Evolutionary conservation across 2,797 vertebrate species (phyloP).

Genomic region (Rhincodon typus): DNA sequence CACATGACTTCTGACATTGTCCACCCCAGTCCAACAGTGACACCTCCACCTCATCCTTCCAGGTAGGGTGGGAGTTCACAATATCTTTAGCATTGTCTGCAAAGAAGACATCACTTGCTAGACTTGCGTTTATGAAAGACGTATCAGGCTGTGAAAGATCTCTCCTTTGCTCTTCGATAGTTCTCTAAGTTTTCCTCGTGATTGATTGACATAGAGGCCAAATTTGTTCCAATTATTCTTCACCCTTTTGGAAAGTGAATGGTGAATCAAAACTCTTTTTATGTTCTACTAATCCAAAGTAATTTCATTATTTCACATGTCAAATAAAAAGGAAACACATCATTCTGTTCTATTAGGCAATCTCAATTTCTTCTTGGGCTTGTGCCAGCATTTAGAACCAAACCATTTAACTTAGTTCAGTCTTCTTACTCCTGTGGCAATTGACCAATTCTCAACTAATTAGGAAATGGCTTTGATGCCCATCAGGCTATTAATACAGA

Average conservation of each 20-base stretch:
- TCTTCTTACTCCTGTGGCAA: background rate
- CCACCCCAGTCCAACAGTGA: too few species aligned
- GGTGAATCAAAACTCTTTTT: background rate
- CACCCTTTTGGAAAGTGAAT: background rate
- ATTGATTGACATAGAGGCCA: too few species aligned
- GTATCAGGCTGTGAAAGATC: background rate
- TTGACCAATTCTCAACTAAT: constrained; percentile 5
- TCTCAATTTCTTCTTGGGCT: constrained; percentile 26
- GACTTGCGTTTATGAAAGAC: too few species aligned
- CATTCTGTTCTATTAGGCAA: constrained; percentile 5
- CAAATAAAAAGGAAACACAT: constrained; percentile 19
- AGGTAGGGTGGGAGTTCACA: background rate
- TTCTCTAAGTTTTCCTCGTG: background rate
- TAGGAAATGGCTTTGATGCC: constrained; percentile 4
- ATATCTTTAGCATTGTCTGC: background rate
- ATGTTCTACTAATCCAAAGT: background rate
- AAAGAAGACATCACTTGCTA: background rate
- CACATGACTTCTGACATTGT: too few species aligned
- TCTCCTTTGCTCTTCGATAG: background rate
- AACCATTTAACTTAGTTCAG: background rate
- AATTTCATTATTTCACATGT: constrained; percentile 16
- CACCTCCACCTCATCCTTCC: too few species aligned
- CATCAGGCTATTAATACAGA: background rate
- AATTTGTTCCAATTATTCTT: background rate
- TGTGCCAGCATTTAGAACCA: background rate